Evolutionary conservation across 92 coral and sea anemone species (phyloP), one percentile per base, ranked within the genome.

Genomic region (Phenganax stokvisi): DNA sequence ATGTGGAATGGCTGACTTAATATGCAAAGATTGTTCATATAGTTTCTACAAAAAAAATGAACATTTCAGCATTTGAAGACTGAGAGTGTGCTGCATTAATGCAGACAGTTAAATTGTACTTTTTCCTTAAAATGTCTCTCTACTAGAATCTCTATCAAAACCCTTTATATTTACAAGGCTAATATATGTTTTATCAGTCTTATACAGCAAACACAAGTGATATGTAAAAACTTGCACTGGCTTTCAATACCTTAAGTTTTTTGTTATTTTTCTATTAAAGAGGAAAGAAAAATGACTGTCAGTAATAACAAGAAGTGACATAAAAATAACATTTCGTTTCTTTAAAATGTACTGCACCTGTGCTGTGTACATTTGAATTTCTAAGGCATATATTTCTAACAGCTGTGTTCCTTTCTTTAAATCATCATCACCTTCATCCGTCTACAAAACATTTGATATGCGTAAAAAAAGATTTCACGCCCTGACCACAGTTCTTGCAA

Each of bases 1-100:
- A 54, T 94, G 98, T 5, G 98, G 98, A 64, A 94, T 94, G n/a
- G 98, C 98, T 1, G 98, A 94, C 81, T 94, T 94, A 87, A 94
- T 94, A 84, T 94, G 98, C 25, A 94, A 85, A 0, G 98, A 94
- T 74, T 94, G 93, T 81, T 94, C 97, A 87, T 94, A 94, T 87
- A 93, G 71, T 47, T 93, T 93, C 89, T 90, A 71, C 59, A 29
- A 81, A 81, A 66, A 61, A 65, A 54, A 17, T 17, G 66, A 79
- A 51, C 5, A 37, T 37, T 37, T 37, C 47, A 37, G 47, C 47
- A 37, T 1, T 5, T 37, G 47, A 37, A 37, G 5, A 37, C 47
- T 37, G 47, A 37, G 47, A 37, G 47, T 37, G 47, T 37, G 5
- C 5, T 37, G 47, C 5, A 37, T 0, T 37, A 2, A 37, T 37